Conservation (phyloP, 2,888 invertebrate species). For the Didymodactylos carnosus region DNA sequence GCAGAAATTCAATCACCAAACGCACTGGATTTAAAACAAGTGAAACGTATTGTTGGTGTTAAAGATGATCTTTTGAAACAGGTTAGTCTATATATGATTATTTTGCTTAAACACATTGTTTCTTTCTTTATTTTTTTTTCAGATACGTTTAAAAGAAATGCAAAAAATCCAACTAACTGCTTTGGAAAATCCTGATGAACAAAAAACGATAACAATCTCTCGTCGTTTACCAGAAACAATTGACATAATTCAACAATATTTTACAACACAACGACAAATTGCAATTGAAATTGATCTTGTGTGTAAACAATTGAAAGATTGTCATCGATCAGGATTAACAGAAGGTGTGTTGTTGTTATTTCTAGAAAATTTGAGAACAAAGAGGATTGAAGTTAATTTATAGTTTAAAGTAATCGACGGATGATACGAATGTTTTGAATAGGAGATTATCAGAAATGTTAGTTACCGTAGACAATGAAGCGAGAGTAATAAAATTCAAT, state of each 20-base stretch:
- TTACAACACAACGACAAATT: neutral
- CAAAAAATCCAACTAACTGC: neutral
- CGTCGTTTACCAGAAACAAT: neutral
- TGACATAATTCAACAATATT: neutral
- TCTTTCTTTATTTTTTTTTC: no score
- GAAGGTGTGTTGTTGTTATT: neutral
- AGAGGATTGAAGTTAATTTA: no score
- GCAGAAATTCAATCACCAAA: neutral
- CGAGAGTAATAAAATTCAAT: no score
- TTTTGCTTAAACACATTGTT: no score
- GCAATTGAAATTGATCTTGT: neutral
- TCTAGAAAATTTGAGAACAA: no score
- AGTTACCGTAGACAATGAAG: no score
- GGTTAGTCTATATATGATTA: no score
- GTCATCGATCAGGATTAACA: neutral
- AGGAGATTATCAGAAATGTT: no score
- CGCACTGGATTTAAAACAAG: no score
- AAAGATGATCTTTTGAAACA: neutral
- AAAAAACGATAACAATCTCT: neutral
- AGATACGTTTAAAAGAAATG: neutral
- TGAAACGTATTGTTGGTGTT: neutral
- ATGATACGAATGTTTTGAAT: no score
- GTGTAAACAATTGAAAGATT: neutral
- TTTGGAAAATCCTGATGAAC: neutral
- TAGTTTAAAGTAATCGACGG: no score